Conservation (phyloP, 2,113 vertebrate genomes). For the Pongo pygmaeus region DNA sequence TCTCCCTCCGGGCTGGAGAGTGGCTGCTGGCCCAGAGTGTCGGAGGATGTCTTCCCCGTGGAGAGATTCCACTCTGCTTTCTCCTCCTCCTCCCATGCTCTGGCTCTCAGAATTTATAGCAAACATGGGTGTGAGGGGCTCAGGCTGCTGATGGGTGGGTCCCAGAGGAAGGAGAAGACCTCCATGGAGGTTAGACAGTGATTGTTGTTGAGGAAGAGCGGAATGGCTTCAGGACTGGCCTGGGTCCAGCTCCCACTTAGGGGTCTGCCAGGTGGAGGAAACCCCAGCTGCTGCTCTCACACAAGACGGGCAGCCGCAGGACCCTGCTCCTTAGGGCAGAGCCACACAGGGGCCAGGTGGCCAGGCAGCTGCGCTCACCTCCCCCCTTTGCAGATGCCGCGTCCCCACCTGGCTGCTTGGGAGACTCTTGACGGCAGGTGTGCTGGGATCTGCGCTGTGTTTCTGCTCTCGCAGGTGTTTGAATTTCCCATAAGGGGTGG, state of each 20-base stretch:
- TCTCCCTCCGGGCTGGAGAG: fast-evolving
- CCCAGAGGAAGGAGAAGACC: background rate
- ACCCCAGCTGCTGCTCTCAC: fast-evolving
- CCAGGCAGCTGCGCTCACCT: background rate
- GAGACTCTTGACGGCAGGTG: fast-evolving
- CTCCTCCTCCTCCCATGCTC: fast-evolving
- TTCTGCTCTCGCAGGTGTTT: background rate
- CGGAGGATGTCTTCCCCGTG: fast-evolving
- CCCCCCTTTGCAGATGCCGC: fast-evolving
- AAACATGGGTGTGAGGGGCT: too few relatives aligned
- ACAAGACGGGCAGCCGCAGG: fast-evolving
- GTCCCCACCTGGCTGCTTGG: background rate
- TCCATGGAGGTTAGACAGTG: fast-evolving
- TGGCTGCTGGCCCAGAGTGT: too few relatives aligned
- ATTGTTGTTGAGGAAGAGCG: fast-evolving
- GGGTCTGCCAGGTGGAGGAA: fast-evolving
- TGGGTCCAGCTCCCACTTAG: fast-evolving
- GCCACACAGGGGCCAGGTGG: background rate
- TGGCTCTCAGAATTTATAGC: background rate
- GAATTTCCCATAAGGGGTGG: too few relatives aligned
- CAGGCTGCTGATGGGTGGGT: fast-evolving
- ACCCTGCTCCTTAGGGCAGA: fast-evolving
- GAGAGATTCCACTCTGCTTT: too few relatives aligned
- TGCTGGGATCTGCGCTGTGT: background rate
- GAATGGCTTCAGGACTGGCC: fast-evolving